These are phyloP conservation scores for Gobius niger DNA, from an alignment of 2,113 vertebrate genomes.

Conservation along the genomic window DNA sequence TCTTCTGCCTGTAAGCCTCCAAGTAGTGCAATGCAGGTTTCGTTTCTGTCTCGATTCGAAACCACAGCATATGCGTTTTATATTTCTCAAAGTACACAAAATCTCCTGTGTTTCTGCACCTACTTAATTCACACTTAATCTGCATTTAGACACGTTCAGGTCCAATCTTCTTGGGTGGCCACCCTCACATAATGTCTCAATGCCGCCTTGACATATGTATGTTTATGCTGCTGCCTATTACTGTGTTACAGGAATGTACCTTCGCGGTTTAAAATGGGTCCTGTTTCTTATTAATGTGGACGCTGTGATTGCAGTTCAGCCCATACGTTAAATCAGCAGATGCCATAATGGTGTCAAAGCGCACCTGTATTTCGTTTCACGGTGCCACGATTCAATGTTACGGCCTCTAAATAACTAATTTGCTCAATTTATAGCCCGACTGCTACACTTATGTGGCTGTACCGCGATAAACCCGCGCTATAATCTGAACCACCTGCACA, in stretches of 20 bases:
- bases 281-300: slow-evolving; percentile 32
- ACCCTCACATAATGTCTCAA: background rate
- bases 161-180: slow-evolving; percentile 3
- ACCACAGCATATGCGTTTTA: background rate
- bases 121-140: slow-evolving; percentile 5
- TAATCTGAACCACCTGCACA: slow-evolving; percentile 56
- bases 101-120: background rate
- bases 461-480: slow-evolving; percentile 16
- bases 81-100: background rate
- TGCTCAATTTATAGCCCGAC: slow-evolving; percentile 51
- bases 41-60: background rate
- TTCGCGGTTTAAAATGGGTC: slow-evolving; percentile 4
- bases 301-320: slow-evolving; percentile 2
- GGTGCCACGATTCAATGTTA: slow-evolving; percentile 44
- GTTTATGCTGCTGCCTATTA: slow-evolving; percentile 3
- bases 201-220: slow-evolving; percentile 9
- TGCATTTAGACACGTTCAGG: background rate
- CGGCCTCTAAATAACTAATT: slow-evolving; percentile 56
- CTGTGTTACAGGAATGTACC: background rate
- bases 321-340: slow-evolving; percentile 24
- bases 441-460: slow-evolving; percentile 32
- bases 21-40: no score
- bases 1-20: no score
- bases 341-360: slow-evolving; percentile 45
- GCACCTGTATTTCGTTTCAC: slow-evolving; percentile 41